Conservation (phyloP, 2,113 vertebrate species). For the Chionis minor region DNA sequence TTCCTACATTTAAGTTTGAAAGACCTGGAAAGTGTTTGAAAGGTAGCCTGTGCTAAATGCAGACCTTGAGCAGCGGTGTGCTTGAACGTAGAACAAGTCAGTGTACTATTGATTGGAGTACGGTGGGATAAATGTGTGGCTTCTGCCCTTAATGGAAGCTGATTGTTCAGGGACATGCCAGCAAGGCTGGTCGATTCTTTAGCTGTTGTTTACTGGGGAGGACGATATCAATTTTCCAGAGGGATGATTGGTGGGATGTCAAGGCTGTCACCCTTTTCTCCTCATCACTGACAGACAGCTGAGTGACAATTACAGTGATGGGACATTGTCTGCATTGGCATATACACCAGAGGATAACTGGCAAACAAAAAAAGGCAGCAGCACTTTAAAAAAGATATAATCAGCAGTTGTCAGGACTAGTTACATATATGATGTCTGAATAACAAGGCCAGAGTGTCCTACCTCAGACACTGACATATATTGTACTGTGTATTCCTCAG, state of each 20-base stretch:
- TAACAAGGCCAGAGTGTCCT: slow-evolving; percentile 57
- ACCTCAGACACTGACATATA: background rate
- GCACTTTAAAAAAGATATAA: slow-evolving; percentile 77
- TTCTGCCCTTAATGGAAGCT: slow-evolving; percentile 82
- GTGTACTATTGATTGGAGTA: slow-evolving; percentile 74
- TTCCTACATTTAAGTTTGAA: background rate
- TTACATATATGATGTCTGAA: slow-evolving; percentile 79
- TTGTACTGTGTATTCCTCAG: background rate
- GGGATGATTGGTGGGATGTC: slow-evolving; percentile 81
- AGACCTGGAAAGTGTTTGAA: slow-evolving; percentile 32
- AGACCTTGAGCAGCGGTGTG: slow-evolving; percentile 52
- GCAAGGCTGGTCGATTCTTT: slow-evolving; percentile 78
- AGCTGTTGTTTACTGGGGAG: slow-evolving; percentile 83
- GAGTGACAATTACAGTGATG: slow-evolving; percentile 78
- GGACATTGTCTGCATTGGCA: slow-evolving; percentile 76
- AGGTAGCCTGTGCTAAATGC: slow-evolving; percentile 58
- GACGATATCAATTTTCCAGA: slow-evolving; percentile 83
- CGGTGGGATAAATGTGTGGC: slow-evolving; percentile 77
- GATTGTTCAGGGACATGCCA: slow-evolving; percentile 79
- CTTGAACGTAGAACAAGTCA: slow-evolving; percentile 57
- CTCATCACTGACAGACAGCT: slow-evolving; percentile 74
- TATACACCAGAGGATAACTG: slow-evolving; percentile 80
- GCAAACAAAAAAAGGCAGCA: slow-evolving; percentile 75
- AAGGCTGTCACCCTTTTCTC: slow-evolving; percentile 79
- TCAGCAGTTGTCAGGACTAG: slow-evolving; percentile 80